Conservation (phyloP, 2,888 invertebrate species). For the Epinotia nisella region DNA sequence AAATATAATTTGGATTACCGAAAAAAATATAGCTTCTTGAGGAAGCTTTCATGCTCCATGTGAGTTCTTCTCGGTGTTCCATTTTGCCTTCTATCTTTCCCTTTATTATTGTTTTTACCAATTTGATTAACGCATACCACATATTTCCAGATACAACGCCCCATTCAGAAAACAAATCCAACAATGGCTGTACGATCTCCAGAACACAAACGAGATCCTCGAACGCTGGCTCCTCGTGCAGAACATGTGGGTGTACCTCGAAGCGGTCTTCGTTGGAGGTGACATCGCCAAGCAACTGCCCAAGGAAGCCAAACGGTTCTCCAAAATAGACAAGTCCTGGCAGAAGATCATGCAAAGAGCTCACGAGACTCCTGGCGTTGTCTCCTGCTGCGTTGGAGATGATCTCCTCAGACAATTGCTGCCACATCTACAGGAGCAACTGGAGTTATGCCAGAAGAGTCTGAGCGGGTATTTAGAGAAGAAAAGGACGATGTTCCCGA, state of each 20-base stretch:
- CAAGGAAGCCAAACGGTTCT: constrained; percentile 96
- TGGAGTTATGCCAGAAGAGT: constrained; percentile 98
- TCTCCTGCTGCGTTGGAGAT: constrained; percentile 98
- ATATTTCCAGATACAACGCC: constrained; percentile 92
- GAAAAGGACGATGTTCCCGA: constrained; percentile 96
- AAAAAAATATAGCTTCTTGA: no score
- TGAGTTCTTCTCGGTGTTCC: no score
- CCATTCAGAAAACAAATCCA: constrained; percentile 98
- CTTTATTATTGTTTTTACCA: background rate
- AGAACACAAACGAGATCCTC: constrained; percentile 97
- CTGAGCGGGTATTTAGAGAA: constrained; percentile 97
- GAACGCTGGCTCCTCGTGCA: constrained; percentile 98
- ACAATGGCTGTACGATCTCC: constrained; percentile 96
- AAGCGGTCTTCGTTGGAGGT: constrained; percentile 99
- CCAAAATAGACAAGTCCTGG: constrained; percentile 99
- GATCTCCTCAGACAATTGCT: constrained; percentile 95
- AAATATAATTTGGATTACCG: no score
- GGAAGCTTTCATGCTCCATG: no score
- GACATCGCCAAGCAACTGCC: constrained; percentile 99
- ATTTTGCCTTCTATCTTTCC: background rate
- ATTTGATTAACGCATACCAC: background rate
- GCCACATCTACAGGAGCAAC: constrained; percentile 97
- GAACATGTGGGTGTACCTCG: constrained; percentile 99
- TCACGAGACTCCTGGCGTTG: constrained; percentile 98
- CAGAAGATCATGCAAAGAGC: constrained; percentile 99